These are phyloP conservation scores for Nomada fabriciana DNA, from an alignment of 2,888 invertebrate genomes.

Conservation along the genomic window DNA sequence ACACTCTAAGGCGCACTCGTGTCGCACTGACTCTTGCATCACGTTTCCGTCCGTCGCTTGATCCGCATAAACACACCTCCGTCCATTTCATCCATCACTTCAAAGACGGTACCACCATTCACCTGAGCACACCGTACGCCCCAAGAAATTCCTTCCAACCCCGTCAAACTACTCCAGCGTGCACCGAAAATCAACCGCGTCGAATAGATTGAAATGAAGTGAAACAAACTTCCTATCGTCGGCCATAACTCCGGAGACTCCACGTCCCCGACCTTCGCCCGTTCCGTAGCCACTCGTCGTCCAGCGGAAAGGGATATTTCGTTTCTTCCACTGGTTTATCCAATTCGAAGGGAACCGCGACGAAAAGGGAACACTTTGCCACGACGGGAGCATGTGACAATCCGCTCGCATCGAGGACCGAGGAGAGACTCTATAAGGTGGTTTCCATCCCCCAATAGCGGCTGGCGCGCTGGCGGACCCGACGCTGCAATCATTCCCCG, in stretches of 20 bases:
- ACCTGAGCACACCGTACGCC: not conserved
- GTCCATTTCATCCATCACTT: not conserved
- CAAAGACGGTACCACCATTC: not conserved
- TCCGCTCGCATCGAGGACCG: conserved; percentile 82
- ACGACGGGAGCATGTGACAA: conserved; percentile 78
- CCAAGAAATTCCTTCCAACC: not conserved
- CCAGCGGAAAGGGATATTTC: not conserved
- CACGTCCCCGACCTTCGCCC: not conserved
- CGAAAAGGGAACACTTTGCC: conserved; percentile 66
- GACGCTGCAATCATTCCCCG: conserved; percentile 83
- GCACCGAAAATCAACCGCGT: not conserved
- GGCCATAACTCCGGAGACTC: conserved; percentile 4
- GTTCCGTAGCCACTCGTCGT: not conserved
- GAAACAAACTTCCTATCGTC: not conserved
- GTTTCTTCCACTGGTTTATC: conserved; percentile 12
- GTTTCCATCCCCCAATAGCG: conserved; percentile 82
- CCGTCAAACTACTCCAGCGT: not conserved
- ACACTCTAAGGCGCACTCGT: not conserved
- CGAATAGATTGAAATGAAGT: no score
- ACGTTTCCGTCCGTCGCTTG: conserved; percentile 30
- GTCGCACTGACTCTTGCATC: not conserved
- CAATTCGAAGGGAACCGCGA: conserved; percentile 40
- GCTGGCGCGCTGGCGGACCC: conserved; percentile 78
- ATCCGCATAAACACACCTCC: not conserved
- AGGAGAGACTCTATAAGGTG: conserved; percentile 81